Evolutionary conservation across 2,113 vertebrate species (phyloP), one percentile per base, ranked within the genome.

Genomic region (Barbus barbus): DNA sequence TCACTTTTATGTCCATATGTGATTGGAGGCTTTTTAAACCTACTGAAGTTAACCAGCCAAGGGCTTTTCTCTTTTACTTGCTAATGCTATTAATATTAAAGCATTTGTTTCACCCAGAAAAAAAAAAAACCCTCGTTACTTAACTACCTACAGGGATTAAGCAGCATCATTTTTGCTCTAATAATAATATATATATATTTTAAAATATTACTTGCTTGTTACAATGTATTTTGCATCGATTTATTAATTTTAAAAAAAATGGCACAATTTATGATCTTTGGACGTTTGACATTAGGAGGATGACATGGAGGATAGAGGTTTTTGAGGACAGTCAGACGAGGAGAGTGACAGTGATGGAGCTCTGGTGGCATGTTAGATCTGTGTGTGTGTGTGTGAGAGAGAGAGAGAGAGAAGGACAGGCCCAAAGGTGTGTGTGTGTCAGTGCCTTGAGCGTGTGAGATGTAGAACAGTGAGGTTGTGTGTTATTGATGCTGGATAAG

Each of bases 401-500:
- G 36, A 1, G 48, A 18, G 36, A 8, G 36, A 9, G 38, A 9
- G 11, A 13, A 22, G 18, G 48, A 22, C 20, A 38, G 31, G 18
- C 18, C 33, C 33, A 73, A 13, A n/a, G 41, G n/a, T 48, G n/a
- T 48, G 71, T 73, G 41, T 13, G 16, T 72, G n/a, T n/a, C n/a
- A n/a, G n/a, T n/a, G n/a, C n/a, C n/a, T n/a, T n/a, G n/a, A n/a
- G n/a, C n/a, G n/a, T n/a, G 6, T 84, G 73, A 51, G 72, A 20
- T 51, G 24, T 75, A 51, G 44, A 46, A 75, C 73, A 51, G 73
- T 73, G 31, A 61, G 82, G 63, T 46, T 22, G 77, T 83, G 73
- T 73, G 31, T 85, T 85, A 85, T 81, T 81, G n/a, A 85, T n/a
- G n/a, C n/a, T n/a, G n/a, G n/a, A n/a, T 85, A 85, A 76, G 63